Evolutionary conservation across 2,113 vertebrate species (phyloP), one percentile per base, ranked within the genome.

Genomic region (Paracanthobrama guichenoti): DNA sequence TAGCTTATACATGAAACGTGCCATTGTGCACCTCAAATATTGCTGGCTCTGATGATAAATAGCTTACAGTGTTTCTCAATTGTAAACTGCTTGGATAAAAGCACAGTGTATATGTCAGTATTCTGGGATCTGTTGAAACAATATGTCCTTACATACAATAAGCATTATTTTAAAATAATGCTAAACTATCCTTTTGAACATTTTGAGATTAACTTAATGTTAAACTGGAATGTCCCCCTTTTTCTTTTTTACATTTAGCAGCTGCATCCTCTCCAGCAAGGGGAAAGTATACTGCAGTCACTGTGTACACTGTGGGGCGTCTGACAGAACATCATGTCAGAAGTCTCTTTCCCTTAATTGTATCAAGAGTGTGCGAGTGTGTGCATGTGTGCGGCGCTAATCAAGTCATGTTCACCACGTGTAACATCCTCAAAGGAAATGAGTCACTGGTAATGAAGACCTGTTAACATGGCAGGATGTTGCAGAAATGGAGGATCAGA

Each of bases 391-490:
- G 57, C 2, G 57, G 60, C 6, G 44, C 79, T 80, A 80, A 80
- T 80, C 79, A 80, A 80, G 42, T 79, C 77, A 80, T 80, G 79
- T 67, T 80, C 79, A 35, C 79, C 60, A 67, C 62, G 60, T 80
- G 79, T 35, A 80, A 80, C 79, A 80, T 80, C 79, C 79, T 80
- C 39, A 80, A 26, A 79, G 79, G 79, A 80, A 67, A 80, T 53
- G 79, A 80, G 60, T 80, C 62, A 67, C 79, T 80, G 79, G 16
- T 80, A 80, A 80, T 75, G 73, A 67, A 50, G 79, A 80, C 79
- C 79, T 35, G 79, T 80, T 80, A 80, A 67, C 60, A 80, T 80
- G 79, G 46, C 79, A 80, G 79, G 79, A 80, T 66, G 28, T 46
- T 12, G 18, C 62, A 67, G 73, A 50, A 67, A 50, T 44, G 4